A percentile compares a stretch with the other conserved stretches of the same genome.
phyloP scores from a whole-genome alignment of 2,113 vertebrate species.

The Heptranchias perlo region DNA sequence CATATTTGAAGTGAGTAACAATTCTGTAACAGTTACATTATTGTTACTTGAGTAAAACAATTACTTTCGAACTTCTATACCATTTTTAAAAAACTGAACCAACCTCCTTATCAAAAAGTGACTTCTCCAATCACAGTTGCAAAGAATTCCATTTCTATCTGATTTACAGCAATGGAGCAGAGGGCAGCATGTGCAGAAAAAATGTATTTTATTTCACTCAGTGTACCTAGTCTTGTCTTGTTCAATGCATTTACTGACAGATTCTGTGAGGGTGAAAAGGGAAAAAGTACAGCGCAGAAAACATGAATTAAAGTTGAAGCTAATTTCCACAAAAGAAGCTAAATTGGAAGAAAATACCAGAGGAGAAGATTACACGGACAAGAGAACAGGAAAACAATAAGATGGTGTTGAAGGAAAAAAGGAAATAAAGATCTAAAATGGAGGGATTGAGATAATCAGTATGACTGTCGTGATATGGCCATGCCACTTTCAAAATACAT shows the following conservation, averaged over 20 bases:
- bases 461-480: not conserved
- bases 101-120: not conserved
- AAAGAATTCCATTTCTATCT: not conserved
- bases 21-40: not conserved
- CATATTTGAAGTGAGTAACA: not conserved
- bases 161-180: not conserved
- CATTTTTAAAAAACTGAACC: not conserved
- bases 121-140: not conserved
- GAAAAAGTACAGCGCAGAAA: not conserved
- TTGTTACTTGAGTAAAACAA: not conserved
- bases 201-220: not conserved
- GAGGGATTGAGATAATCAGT: not conserved
- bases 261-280: not conserved
- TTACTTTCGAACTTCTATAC: not conserved
- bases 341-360: not conserved
- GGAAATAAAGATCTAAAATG: not conserved
- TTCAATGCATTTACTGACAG: not conserved
- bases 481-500: not conserved
- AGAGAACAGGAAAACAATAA: not conserved
- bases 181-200: not conserved
- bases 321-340: not conserved
- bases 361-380: not conserved
- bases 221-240: not conserved
- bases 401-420: not conserved
- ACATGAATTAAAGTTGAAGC: not conserved